Evolutionary conservation across 2,888 invertebrate species (phyloP).

Genomic region (Cylloceria caligata): DNA sequence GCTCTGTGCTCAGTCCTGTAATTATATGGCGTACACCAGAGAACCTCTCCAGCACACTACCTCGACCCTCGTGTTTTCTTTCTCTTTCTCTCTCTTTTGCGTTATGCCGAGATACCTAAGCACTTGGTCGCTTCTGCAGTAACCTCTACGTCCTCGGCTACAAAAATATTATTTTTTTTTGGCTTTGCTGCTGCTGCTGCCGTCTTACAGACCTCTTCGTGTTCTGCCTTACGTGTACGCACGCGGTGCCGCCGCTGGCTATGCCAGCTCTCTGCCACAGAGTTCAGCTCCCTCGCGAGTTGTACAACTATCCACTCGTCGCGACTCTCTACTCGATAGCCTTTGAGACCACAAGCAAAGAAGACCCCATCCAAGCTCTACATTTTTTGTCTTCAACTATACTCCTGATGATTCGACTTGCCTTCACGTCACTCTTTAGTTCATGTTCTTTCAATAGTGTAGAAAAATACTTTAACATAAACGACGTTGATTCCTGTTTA

Average conservation of each 20-base stretch:
- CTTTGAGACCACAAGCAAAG: background rate
- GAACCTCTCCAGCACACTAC: slow-evolving; percentile 59
- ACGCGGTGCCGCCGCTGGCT: slow-evolving; percentile 60
- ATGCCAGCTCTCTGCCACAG: slow-evolving; percentile 12
- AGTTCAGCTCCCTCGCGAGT: slow-evolving; percentile 20
- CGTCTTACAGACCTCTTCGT: slow-evolving; percentile 62
- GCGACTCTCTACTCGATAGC: background rate
- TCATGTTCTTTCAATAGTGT: background rate
- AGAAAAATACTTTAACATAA: background rate
- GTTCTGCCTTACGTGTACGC: slow-evolving; percentile 61
- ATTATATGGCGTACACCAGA: slow-evolving; percentile 69
- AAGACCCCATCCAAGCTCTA: background rate
- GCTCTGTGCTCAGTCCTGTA: slow-evolving; percentile 61
- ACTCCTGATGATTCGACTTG: background rate
- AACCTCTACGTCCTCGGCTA: slow-evolving; percentile 49
- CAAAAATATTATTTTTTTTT: slow-evolving; percentile 45
- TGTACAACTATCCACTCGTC: slow-evolving; percentile 25
- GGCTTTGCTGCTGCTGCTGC: slow-evolving; percentile 47
- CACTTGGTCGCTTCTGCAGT: slow-evolving; percentile 45
- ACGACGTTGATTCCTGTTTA: background rate
- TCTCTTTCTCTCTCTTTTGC: slow-evolving; percentile 32
- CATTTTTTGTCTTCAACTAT: background rate
- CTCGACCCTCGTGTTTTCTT: slow-evolving; percentile 55
- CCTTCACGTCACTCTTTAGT: background rate
- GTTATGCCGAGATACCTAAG: slow-evolving; percentile 2